Evolutionary conservation across 2,113 vertebrate genomes (phyloP), one percentile per base, ranked within the genome.

Genomic region (Anhinga anhinga): DNA sequence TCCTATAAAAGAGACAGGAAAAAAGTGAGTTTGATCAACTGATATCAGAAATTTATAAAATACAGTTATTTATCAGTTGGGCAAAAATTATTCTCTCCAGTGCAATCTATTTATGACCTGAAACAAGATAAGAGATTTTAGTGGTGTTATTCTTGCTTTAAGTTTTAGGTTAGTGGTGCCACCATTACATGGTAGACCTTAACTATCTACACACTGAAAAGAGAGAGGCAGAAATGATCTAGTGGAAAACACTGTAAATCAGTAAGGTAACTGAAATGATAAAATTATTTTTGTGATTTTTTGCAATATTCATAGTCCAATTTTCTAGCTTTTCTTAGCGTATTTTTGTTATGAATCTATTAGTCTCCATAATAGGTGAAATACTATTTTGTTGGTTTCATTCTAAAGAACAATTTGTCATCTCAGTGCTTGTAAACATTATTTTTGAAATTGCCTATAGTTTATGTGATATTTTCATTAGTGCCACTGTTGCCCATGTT

Each of bases 371-470:
- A 82, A 80, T 49, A 81, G 84, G 58, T 76, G 50, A 95, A 72
- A 92, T 77, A 83, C 25, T 44, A 36, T 78, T 95, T 93, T 97
- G 53, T 93, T 94, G 58, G 38, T 88, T 95, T 78, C 19, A 70
- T 93, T 96, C 53, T 95, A 53, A 88, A 70, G 66, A 86, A 76
- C 22, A 65, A 44, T 56, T 96, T 95, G 47, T 65, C 9, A 55
- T 86, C 85, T 94, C 58, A 34, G 71, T 91, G 42, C 40, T 90
- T 80, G 27, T 38, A 63, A 55, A 47, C 26, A 44, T 44, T 88
- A 44, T 26, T 81, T 97, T 78, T 87, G n/a, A 62, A 86, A 55
- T 65, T 25, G 7, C 20, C 21, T 73, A 1, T 38, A 23, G 7
- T 45, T 84, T 72, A 11, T 56, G n/a, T 63, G 12, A 3, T 62